These are phyloP conservation scores for Ophion costatus DNA, from an alignment of 2,888 invertebrate species.

Conservation along the genomic window DNA sequence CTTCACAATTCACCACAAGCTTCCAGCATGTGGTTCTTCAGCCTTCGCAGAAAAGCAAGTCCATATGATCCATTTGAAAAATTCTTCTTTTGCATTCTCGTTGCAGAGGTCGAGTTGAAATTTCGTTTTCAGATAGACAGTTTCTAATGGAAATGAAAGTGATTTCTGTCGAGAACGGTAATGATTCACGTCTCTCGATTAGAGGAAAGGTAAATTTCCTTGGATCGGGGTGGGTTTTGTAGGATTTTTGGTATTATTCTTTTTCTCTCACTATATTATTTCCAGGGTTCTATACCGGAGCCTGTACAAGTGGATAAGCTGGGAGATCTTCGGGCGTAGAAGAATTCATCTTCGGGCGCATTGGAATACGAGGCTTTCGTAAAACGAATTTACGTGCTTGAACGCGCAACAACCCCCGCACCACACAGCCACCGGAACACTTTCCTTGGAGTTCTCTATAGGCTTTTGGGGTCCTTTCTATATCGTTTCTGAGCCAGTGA, in stretches of 20 bases:
- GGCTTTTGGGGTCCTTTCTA: slow-evolving; percentile 7
- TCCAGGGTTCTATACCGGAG: background rate
- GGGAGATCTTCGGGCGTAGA: slow-evolving; percentile 30
- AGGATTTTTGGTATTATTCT: slow-evolving; percentile 24
- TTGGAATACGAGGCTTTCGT: slow-evolving; percentile 21
- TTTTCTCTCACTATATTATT: slow-evolving; percentile 32
- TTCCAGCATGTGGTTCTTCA: too few species aligned
- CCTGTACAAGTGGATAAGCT: slow-evolving; percentile 39
- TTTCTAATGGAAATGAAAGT: background rate
- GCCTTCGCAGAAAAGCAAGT: too few species aligned
- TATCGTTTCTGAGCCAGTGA: slow-evolving; percentile 8
- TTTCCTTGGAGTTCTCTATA: slow-evolving; percentile 17
- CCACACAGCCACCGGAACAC: slow-evolving; percentile 4
- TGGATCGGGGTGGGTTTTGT: slow-evolving; percentile 1
- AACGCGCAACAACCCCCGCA: slow-evolving; percentile 14
- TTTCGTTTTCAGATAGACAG: background rate
- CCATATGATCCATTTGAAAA: too few species aligned
- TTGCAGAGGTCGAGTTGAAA: background rate
- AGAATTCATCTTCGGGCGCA: background rate
- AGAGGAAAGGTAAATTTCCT: too few species aligned
- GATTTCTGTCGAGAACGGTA: background rate
- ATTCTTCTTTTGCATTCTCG: too few species aligned
- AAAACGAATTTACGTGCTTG: slow-evolving; percentile 55
- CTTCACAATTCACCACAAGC: too few species aligned
- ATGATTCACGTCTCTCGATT: too few species aligned